Base-by-base conservation (phyloP, 2,797 vertebrate genomes). In the Chelmon rostratus region DNA sequence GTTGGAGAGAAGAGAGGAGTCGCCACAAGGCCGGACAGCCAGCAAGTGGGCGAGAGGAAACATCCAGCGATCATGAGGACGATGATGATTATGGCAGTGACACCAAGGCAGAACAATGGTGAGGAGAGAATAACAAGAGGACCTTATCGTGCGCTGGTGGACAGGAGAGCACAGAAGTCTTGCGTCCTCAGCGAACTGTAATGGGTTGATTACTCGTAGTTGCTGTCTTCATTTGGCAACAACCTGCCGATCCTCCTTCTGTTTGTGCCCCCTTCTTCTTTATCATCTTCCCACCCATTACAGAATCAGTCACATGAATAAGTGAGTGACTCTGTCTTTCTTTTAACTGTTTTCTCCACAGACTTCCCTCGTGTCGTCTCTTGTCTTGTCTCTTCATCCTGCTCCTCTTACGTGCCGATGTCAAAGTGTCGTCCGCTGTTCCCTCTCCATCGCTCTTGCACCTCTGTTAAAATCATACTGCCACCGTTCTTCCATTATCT, bases 1-100 rank as follows among this genome's bases (percentile, higher is more conserved):
- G 83, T 76, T 78, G 76, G 78, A 77, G 81, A 82, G 82, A 87
- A 85, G 79, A 85, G 76, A 84, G 82, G 81, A 88, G 76, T 69
- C 58, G 15, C 56, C 84, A 82, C 78, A 78, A 88, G 91, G 86
- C 90, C 79, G 33, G 59, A 80, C 84, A 81, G 75, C 73, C 79
- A 67, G 85, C 79, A 52, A 85, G 77, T 50, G 71, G 78, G 73
- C 62, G 33, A 85, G 82, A 79, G 83, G 84, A 79, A 88, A 69
- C 66, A 74, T 56, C 80, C 73, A 46, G 78, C 71, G 68, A 58
- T 74, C 64, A 50, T 31, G 73, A 65, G 64, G 49, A 74, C 49
- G 86, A 65, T 74, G 73, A 79, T 84, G 79, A 88, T 84, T 77
- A 79, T 64, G 80, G 64, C 77, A 57, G 49, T 81, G 85, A 78